These are phyloP conservation scores for Psix sp. DNA, from an alignment of 1,140 invertebrate species.

Conservation along the genomic window DNA sequence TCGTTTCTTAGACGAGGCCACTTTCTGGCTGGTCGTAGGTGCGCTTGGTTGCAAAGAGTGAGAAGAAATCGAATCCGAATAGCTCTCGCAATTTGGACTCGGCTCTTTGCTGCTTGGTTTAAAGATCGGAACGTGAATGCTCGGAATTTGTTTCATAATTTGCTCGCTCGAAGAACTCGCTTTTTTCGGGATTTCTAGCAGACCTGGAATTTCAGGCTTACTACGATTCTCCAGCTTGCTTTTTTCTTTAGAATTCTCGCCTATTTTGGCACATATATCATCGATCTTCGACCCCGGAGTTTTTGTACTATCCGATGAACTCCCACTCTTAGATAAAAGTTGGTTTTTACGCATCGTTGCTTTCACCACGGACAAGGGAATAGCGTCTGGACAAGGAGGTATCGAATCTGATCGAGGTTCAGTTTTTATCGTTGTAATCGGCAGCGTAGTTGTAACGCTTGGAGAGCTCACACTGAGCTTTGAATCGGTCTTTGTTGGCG, in stretches of 20 bases:
- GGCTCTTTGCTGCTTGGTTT: conserved; percentile 61
- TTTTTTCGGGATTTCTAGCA: conserved; percentile 73
- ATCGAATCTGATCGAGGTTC: conserved; percentile 60
- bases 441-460: neutral
- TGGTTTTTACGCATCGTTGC: conserved; percentile 68
- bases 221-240: conserved; percentile 66
- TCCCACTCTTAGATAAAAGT: conserved; percentile 67
- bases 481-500: neutral
- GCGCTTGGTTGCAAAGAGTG: conserved; percentile 23
- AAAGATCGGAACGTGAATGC: conserved; percentile 73
- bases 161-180: conserved; percentile 14
- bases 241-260: conserved; percentile 74
- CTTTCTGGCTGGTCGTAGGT: conserved; percentile 47
- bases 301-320: conserved; percentile 71
- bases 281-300: conserved; percentile 73
- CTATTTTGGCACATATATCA: conserved; percentile 75
- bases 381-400: conserved; percentile 73
- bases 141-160: conserved; percentile 65
- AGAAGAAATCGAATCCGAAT: conserved; percentile 7
- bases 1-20: conserved; percentile 62
- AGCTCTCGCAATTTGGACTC: conserved; percentile 16
- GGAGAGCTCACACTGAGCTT: neutral
- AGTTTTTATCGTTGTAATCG: conserved; percentile 16
- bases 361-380: conserved; percentile 74
- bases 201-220: conserved; percentile 71